These are phyloP conservation scores for Cryptotermes secundus DNA, from an alignment of 1,140 invertebrate genomes.

Conservation along the genomic window DNA sequence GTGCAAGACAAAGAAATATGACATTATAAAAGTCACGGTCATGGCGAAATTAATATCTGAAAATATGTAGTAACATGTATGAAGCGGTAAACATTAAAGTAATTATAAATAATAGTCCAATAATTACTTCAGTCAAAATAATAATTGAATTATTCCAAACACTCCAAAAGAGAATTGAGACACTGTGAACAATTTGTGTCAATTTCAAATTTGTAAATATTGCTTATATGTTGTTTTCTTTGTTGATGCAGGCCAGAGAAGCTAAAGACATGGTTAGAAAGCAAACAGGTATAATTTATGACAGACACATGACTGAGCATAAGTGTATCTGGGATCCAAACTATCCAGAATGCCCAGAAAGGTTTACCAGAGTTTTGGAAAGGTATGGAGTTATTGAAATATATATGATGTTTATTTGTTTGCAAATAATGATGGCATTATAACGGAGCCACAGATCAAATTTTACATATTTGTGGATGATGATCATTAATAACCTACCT, in stretches of 20 bases:
- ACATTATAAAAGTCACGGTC: too few species aligned
- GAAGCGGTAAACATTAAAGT: too few species aligned
- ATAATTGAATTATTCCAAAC: too few species aligned
- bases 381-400: conserved; percentile 49
- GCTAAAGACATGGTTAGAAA: conserved; percentile 57
- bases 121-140: too few species aligned
- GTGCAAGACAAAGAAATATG: too few species aligned
- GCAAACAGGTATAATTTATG: conserved; percentile 76
- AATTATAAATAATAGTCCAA: too few species aligned
- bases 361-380: conserved; percentile 68
- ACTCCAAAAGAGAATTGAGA: too few species aligned
- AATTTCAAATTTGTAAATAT: conserved; percentile 18
- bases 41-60: too few species aligned
- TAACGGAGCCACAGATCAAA: background rate
- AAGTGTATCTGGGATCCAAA: conserved; percentile 78
- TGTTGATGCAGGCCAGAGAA: conserved; percentile 60
- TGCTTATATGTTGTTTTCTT: conserved; percentile 24
- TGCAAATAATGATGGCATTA: background rate
- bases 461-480: too few species aligned
- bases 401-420: background rate
- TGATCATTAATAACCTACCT: too few species aligned
- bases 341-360: conserved; percentile 79
- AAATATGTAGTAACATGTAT: too few species aligned
- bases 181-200: too few species aligned
- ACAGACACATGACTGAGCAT: conserved; percentile 75